A percentile compares a stretch with the other conserved stretches of the same genome.
Evolutionary conservation across 2,888 invertebrate species (phyloP).

Genomic region (Ormyrus thymus): DNA sequence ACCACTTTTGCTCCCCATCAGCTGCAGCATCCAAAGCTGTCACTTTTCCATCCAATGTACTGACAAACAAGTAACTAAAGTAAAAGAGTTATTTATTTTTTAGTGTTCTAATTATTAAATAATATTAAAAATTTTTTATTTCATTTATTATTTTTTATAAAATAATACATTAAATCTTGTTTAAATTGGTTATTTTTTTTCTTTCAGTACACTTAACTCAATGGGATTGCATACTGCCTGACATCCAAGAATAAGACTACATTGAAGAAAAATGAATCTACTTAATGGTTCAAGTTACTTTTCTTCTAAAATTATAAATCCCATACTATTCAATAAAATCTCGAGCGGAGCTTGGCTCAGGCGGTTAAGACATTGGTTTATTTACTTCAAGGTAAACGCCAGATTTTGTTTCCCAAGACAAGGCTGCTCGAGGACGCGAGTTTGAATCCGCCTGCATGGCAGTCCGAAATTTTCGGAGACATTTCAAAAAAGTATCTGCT

Average conservation of each 20-base stretch:
- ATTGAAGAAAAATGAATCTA: no score
- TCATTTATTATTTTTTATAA: not conserved
- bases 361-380: no score
- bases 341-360: no score
- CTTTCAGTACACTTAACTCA: not conserved
- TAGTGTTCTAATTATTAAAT: not conserved
- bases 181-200: not conserved
- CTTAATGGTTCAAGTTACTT: no score
- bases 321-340: no score
- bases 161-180: not conserved
- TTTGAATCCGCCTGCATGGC: no score
- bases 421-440: no score
- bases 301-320: no score
- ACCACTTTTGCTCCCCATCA: slow-evolving; percentile 86
- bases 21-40: slow-evolving; percentile 85
- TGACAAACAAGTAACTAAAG: slow-evolving; percentile 86
- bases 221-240: not conserved
- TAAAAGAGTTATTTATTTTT: not conserved
- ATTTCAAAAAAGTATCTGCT: no score
- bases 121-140: not conserved
- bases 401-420: no score
- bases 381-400: no score
- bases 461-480: no score
- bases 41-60: slow-evolving; percentile 92
- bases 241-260: not conserved